Conservation (phyloP, 2,888 invertebrate species). For the Epinotia nisella region DNA sequence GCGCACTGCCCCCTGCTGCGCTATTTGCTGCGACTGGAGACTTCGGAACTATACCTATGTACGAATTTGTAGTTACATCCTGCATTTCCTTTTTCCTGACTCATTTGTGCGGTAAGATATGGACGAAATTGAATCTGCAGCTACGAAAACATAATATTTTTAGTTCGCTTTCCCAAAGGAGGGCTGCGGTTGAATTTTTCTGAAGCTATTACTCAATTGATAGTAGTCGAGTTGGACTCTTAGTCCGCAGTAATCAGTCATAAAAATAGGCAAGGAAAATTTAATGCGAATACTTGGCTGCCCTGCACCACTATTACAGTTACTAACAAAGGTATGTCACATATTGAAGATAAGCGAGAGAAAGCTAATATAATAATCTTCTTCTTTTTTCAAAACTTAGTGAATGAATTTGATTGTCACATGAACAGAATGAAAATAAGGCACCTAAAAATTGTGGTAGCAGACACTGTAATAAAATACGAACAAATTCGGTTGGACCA, state of each 20-base stretch:
- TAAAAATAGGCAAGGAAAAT: too few relatives aligned
- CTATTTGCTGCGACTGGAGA: slow-evolving; percentile 66
- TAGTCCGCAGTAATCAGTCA: too few relatives aligned
- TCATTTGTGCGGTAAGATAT: slow-evolving; percentile 6
- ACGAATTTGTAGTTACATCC: slow-evolving; percentile 22
- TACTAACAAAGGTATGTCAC: too few relatives aligned
- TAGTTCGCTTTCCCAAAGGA: neutral
- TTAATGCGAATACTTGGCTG: too few relatives aligned
- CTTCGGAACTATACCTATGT: slow-evolving; percentile 1
- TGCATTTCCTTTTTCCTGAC: slow-evolving; percentile 13
- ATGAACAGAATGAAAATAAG: neutral
- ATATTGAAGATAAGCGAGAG: too few relatives aligned
- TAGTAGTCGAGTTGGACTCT: neutral
- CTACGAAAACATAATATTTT: neutral
- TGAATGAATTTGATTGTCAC: too few relatives aligned
- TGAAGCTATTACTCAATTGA: neutral
- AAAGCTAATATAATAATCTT: neutral
- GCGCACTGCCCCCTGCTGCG: slow-evolving; percentile 59
- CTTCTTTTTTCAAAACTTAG: neutral
- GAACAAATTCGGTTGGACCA: slow-evolving; percentile 20
- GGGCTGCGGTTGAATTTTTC: neutral
- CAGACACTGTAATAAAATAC: slow-evolving; percentile 1
- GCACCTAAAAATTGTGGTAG: neutral
- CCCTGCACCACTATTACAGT: too few relatives aligned
- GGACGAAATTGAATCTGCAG: neutral